A percentile compares a stretch with the other conserved stretches of the same genome.
Evolutionary conservation across 2,888 invertebrate genomes (phyloP).

Genomic region (Polyommatus icarus): DNA sequence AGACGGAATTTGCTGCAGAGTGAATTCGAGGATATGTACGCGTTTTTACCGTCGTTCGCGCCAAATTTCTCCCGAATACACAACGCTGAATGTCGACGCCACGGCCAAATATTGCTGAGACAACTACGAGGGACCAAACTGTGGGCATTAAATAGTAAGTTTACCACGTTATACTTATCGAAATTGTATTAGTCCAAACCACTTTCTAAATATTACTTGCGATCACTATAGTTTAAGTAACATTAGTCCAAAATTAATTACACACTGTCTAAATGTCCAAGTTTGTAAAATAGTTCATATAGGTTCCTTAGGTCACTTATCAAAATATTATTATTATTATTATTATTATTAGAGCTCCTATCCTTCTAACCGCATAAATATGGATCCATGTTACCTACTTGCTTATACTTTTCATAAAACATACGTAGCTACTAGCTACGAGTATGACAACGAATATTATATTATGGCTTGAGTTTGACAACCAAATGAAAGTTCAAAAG

Average conservation of each 20-base stretch:
- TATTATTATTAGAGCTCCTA: neutral
- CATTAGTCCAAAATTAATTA: too few relatives aligned
- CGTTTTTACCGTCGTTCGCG: slow-evolving; percentile 84
- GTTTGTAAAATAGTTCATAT: too few relatives aligned
- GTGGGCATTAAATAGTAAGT: slow-evolving; percentile 87
- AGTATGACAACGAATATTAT: too few relatives aligned
- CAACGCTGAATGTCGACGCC: slow-evolving; percentile 84
- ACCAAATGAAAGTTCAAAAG: too few relatives aligned
- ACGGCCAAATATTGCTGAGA: slow-evolving; percentile 84
- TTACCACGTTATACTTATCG: slow-evolving; percentile 10
- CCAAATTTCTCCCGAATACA: slow-evolving; percentile 84
- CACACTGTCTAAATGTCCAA: too few relatives aligned
- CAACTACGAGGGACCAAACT: slow-evolving; percentile 84
- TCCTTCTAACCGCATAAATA: neutral
- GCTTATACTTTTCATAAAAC: too few relatives aligned
- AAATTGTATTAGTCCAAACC: neutral
- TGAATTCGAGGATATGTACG: slow-evolving; percentile 82
- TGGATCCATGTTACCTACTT: too few relatives aligned
- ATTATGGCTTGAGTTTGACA: too few relatives aligned
- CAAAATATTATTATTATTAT: neutral
- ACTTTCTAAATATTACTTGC: too few relatives aligned
- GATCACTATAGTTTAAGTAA: too few relatives aligned
- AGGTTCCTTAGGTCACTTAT: too few relatives aligned
- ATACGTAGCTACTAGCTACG: too few relatives aligned
- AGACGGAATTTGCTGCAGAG: slow-evolving; percentile 72